These are phyloP conservation scores for Entomyzon cyanotis DNA, from an alignment of 2,113 vertebrate species.

Conservation along the genomic window DNA sequence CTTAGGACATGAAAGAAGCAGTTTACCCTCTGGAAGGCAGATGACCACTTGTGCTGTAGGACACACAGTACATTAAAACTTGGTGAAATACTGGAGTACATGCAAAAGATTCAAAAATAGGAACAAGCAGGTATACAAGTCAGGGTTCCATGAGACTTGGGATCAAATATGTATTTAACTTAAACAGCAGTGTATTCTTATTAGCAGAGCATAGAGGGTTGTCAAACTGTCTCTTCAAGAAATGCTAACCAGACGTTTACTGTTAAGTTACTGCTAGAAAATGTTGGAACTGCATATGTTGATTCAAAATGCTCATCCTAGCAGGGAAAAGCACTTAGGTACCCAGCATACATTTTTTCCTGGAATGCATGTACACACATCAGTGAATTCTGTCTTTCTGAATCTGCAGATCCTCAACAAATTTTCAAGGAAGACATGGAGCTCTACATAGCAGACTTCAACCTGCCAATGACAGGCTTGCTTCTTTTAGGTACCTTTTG, in stretches of 20 bases:
- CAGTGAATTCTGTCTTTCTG: not conserved
- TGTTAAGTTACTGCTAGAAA: conserved; percentile 27
- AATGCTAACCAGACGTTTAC: conserved; percentile 51
- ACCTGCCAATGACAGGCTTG: not conserved
- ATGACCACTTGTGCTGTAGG: not conserved
- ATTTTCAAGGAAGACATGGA: not conserved
- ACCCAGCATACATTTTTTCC: conserved; percentile 5
- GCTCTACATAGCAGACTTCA: not conserved
- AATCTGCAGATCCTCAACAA: not conserved
- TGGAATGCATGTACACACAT: conserved; percentile 1
- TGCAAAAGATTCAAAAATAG: not conserved
- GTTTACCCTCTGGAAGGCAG: not conserved
- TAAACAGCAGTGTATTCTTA: conserved; percentile 16
- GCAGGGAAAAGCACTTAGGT: conserved; percentile 10
- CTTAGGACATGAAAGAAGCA: not conserved
- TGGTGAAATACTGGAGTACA: not conserved
- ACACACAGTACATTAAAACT: not conserved
- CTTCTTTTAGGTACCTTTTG: not conserved
- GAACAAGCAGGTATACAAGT: not conserved
- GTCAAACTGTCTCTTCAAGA: conserved; percentile 45
- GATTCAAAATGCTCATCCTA: conserved; percentile 47
- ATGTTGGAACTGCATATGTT: conserved; percentile 19
- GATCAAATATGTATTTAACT: not conserved
- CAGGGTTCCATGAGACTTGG: not conserved
- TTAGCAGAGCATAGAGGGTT: not conserved